Conservation (phyloP, 2,113 vertebrate genomes). For the Vidua macroura region DNA sequence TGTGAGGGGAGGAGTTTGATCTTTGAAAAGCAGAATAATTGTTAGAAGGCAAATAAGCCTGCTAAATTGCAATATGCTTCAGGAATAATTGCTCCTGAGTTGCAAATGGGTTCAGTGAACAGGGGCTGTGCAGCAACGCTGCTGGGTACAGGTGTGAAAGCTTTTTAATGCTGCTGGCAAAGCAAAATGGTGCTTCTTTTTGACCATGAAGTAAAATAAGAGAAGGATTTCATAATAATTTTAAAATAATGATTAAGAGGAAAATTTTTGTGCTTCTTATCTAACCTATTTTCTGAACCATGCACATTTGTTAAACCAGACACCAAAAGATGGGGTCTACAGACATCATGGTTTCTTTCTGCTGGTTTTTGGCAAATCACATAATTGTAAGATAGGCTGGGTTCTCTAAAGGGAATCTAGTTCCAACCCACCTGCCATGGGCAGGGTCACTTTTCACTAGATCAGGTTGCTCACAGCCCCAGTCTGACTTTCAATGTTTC, state of each 20-base stretch:
- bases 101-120: slow-evolving; percentile 1
- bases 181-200: not conserved
- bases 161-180: not conserved
- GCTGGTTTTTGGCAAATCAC: not conserved
- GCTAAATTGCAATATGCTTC: slow-evolving; percentile 10
- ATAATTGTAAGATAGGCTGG: not conserved
- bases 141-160: not conserved
- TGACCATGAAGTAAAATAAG: not conserved
- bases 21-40: slow-evolving; percentile 34
- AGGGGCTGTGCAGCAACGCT: not conserved
- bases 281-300: not conserved
- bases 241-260: not conserved
- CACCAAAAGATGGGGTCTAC: not conserved
- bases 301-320: not conserved
- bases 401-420: not conserved
- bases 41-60: slow-evolving; percentile 30
- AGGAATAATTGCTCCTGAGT: slow-evolving; percentile 1
- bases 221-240: not conserved
- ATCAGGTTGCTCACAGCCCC: not conserved
- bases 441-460: not conserved
- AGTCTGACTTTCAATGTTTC: not conserved
- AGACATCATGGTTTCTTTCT: not conserved
- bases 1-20: not conserved
- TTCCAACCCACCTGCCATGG: not conserved
- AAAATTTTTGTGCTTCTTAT: not conserved